Evolutionary conservation across 1,140 invertebrate species (phyloP), one percentile per base, ranked within the genome.

Genomic region (Saxidomus purpurata): DNA sequence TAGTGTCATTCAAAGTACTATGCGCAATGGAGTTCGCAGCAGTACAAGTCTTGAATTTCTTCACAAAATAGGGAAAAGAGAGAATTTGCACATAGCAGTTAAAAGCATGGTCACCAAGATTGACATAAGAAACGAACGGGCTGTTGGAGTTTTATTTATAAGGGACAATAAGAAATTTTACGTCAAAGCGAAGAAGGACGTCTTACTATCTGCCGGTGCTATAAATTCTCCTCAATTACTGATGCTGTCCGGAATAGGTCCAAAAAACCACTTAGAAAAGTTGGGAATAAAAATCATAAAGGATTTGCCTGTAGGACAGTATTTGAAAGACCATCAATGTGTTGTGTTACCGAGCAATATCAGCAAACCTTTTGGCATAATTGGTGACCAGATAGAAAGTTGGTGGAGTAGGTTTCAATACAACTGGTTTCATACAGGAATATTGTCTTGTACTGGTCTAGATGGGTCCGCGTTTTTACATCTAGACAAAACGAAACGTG

Each of bases 241-340:
- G 76, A 90, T 49, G 89, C 85, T 9, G 0, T 98, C 98, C 0
- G 98, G 98, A 0, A 97, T 99, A 2, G 98, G 98, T 0, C 98
- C 87, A 17, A 74, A 28, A 49, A 6, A 38, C 22, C 63, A 89
- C 28, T 47, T 74, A 13, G 15, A 55, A 31, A n/a, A 77, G 9
- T 11, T 76, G 22, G 40, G 31, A 13, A 83, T 69, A 19, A 38
- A 61, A 6, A 83, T 89, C 0, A 52, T 67, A 28, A 76, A 77
- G 17, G 87, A 91, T 59, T 55, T 91, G 3, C 90, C 90, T 34
- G 90, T 91, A 38, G 90, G 90, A 15, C 31, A 87, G 31, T 87
- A 91, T 59, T 63, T 91, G 63, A 87, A 91, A 74, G 90, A 91
- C 36, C 90, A 91, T 55, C 38, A 86, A n/a, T 40, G 52, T 13